Evolutionary conservation across 2,113 vertebrate genomes (phyloP).

Genomic region (Carassius gibelio): DNA sequence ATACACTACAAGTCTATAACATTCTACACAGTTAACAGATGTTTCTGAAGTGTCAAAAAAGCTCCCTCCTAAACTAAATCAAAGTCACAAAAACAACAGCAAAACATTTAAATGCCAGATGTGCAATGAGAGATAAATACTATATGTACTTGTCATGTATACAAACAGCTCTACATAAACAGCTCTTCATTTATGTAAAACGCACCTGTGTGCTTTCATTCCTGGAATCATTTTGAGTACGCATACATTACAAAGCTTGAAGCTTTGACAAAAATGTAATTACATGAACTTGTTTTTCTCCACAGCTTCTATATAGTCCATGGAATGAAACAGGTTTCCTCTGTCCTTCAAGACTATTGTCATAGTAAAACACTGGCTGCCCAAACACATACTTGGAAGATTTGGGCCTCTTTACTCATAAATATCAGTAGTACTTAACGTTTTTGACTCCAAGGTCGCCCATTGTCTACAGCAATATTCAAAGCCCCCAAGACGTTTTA

Average conservation of each 20-base stretch:
- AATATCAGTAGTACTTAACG: background rate
- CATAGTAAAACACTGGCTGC: background rate
- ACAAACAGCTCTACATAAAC: conserved; percentile 2
- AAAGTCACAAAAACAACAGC: conserved; percentile 14
- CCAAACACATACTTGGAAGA: background rate
- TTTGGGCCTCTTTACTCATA: background rate
- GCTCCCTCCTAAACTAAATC: background rate
- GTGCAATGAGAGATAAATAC: background rate
- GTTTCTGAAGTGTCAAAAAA: too few relatives aligned
- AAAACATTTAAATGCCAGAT: background rate
- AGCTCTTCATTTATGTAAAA: background rate
- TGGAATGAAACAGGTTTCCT: background rate
- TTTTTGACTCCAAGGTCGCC: background rate
- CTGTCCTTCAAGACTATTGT: background rate
- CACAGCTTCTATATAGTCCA: background rate
- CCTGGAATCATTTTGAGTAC: conserved; percentile 12
- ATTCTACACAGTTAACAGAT: too few relatives aligned
- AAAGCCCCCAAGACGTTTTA: too few relatives aligned
- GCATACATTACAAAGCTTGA: background rate
- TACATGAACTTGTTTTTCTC: background rate
- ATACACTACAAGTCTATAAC: too few relatives aligned
- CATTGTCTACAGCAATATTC: background rate
- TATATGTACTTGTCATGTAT: background rate
- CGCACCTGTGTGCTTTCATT: background rate
- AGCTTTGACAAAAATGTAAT: background rate